Evolutionary conservation across 2,888 invertebrate genomes (phyloP), one percentile per base, ranked within the genome.

Genomic region (Volucella inflata): DNA sequence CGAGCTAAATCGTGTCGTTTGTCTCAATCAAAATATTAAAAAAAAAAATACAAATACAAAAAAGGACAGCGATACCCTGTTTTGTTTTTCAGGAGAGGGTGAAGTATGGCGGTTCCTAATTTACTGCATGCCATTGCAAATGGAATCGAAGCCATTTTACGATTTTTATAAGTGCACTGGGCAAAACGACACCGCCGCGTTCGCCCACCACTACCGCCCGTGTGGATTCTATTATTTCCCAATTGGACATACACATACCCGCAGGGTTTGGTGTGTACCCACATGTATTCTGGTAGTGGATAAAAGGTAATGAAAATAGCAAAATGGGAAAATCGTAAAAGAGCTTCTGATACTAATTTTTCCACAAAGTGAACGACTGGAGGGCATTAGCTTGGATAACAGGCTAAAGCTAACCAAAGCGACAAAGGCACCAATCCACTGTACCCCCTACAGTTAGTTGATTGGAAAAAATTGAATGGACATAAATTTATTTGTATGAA

Each of bases 301-400:
- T n/a, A 87, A 87, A 87, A 87, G 87, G 87, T 84, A 87, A 87
- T 79, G 79, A 82, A 84, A 83, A 72, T 74, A 55, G 53, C 51
- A 46, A 68, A 14, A 30, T 70, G 68, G 60, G 46, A 46, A 60
- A 57, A 72, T 51, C 30, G 21, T 21, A 40, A 78, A 77, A 59
- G 44, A 21, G 42, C 57, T 30, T 6, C 6, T 76, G 72, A 68
- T 68, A 79, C 85, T 85, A 81, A 85, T 85, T 79, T 85, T 72
- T 42, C 50, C 71, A 81, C 81, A 81, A 85, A 85, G 76, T 68
- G 85, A 62, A 85, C 64, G 81, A 57, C 85, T 68, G 6, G 46
- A 77, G 76, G 85, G 64, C 21, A 44, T 53, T 71, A 64, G 44
- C 48, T 65, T 74, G 75, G 21, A 62, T 44, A 68, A 53, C 62